Evolutionary conservation across 1,140 invertebrate species (phyloP).

Genomic region (Papilio xuthus): DNA sequence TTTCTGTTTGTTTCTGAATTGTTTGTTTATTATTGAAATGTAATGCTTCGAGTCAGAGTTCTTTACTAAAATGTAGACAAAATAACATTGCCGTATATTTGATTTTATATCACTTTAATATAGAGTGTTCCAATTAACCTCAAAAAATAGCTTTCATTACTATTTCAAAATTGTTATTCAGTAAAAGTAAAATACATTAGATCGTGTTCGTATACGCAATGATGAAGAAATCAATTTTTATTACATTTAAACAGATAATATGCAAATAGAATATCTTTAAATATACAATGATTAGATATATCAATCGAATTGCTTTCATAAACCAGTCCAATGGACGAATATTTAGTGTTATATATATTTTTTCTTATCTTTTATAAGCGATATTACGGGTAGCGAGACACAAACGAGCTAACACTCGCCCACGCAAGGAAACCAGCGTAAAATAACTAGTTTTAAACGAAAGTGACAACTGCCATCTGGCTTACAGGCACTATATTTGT

Average conservation of each 20-base stretch:
- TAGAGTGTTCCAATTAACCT: not conserved
- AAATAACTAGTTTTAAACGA: conserved; percentile 36
- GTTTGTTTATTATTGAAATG: too few relatives aligned
- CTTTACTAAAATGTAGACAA: not conserved
- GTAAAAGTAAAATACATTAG: conserved; percentile 3
- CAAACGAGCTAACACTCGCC: not conserved
- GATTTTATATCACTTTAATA: not conserved
- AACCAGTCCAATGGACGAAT: conserved; percentile 15
- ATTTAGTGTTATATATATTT: conserved; percentile 10
- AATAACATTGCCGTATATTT: not conserved
- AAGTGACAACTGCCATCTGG: conserved; percentile 32
- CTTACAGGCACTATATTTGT: not conserved
- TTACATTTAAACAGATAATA: conserved; percentile 7
- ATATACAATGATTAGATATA: conserved; percentile 21
- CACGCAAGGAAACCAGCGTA: conserved; percentile 34
- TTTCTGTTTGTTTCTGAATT: too few relatives aligned
- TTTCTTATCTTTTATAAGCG: conserved; percentile 21
- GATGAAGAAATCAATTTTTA: conserved; percentile 25
- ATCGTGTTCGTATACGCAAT: not conserved
- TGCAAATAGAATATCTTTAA: conserved; percentile 8
- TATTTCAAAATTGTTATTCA: not conserved
- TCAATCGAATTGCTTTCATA: conserved; percentile 25
- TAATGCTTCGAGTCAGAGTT: not conserved
- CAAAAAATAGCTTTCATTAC: not conserved
- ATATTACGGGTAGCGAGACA: conserved; percentile 16